phyloP scores from a whole-genome alignment of 2,113 vertebrate genomes.

The Xenus cinereus region DNA sequence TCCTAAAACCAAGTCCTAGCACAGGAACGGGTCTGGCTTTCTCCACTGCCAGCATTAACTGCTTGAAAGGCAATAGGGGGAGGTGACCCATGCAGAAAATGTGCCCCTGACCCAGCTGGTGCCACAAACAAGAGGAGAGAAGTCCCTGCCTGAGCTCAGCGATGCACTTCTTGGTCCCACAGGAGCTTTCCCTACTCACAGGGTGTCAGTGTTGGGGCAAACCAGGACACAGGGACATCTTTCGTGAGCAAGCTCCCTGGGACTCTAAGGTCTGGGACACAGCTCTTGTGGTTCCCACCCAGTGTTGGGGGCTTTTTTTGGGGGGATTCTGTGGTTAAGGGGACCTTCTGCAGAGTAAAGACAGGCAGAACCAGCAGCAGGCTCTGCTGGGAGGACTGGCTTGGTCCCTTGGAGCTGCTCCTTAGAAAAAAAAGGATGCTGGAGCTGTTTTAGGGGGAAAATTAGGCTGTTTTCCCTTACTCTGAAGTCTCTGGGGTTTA shows the following conservation, averaged over 20 bases:
- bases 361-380: not conserved
- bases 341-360: not conserved
- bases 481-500: not conserved
- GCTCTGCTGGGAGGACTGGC: not conserved
- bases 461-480: rapidly evolving
- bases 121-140: not conserved
- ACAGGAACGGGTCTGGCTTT: not conserved
- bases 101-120: not conserved
- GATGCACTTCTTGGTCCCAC: too few species aligned
- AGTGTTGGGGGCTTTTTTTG: rapidly evolving
- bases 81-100: rapidly evolving
- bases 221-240: not conserved
- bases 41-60: not conserved
- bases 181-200: not conserved
- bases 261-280: too few species aligned
- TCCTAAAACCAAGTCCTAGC: not conserved
- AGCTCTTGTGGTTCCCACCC: rapidly evolving
- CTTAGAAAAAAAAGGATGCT: not conserved
- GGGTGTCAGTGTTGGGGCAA: not conserved
- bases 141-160: not conserved
- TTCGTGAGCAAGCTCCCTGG: not conserved
- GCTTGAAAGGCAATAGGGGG: not conserved
- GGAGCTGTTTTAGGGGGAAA: too few species aligned
- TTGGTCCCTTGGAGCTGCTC: not conserved
- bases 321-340: not conserved